A percentile compares a stretch with the other conserved stretches of the same genome.
These are phyloP conservation scores for Vicugna pacos DNA, from an alignment of 2,113 vertebrate genomes.

Conservation along the genomic window DNA sequence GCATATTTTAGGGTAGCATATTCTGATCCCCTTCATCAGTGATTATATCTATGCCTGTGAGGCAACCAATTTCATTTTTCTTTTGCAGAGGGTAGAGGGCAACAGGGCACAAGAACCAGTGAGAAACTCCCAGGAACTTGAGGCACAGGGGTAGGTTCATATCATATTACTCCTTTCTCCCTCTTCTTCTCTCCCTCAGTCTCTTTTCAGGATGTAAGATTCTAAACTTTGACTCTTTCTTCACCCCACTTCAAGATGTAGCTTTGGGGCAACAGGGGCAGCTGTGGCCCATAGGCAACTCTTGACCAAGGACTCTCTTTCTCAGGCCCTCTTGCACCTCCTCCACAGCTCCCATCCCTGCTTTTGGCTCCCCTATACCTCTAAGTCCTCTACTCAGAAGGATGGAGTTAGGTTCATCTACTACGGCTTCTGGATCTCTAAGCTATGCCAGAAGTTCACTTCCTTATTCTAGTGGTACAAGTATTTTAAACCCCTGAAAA, in stretches of 20 bases:
- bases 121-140: not conserved
- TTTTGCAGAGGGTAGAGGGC: not conserved
- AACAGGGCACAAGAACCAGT: not conserved
- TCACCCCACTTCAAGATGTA: not conserved
- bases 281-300: not conserved
- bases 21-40: not conserved
- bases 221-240: conserved; percentile 13
- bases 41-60: not conserved
- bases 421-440: not conserved
- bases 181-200: not conserved
- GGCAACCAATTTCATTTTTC: conserved; percentile 30
- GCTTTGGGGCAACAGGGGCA: not conserved
- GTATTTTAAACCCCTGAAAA: not conserved
- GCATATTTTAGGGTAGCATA: not conserved
- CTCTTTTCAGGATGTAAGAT: not conserved
- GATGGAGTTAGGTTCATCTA: not conserved
- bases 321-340: not conserved
- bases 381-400: not conserved
- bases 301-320: not conserved
- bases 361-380: not conserved
- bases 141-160: not conserved
- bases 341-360: not conserved
- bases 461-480: not conserved
- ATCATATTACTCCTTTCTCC: not conserved
- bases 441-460: not conserved